Evolutionary conservation across 2,888 invertebrate genomes (phyloP).

Genomic region (Metopia argyrocephala): DNA sequence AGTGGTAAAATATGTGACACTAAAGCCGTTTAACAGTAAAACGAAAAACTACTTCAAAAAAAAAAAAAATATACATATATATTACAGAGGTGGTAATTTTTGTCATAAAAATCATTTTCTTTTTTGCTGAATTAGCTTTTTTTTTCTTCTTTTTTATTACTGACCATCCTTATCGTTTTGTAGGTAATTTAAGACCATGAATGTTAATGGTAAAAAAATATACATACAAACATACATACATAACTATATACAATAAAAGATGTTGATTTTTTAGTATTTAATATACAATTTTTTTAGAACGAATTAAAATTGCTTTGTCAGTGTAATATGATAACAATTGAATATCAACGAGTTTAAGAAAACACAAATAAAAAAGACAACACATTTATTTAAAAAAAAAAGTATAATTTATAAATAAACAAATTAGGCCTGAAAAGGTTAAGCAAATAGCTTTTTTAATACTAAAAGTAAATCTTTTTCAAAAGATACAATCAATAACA

Average conservation of each 20-base stretch:
- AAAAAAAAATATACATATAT: background rate
- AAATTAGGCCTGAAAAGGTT: too few species aligned
- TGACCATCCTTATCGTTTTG: slow-evolving; percentile 41
- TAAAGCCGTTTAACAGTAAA: slow-evolving; percentile 31
- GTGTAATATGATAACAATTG: slow-evolving; percentile 53
- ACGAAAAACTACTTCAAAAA: background rate
- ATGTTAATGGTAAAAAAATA: slow-evolving; percentile 4
- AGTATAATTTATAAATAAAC: too few species aligned
- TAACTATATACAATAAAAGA: background rate
- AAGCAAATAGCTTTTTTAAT: too few species aligned
- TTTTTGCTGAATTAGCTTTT: slow-evolving; percentile 36
- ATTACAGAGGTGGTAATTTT: background rate
- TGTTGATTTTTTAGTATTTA: slow-evolving; percentile 8
- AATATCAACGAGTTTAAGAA: too few species aligned
- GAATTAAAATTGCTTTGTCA: slow-evolving; percentile 32
- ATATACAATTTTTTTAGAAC: slow-evolving; percentile 4
- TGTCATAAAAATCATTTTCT: background rate
- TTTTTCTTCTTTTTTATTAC: slow-evolving; percentile 14
- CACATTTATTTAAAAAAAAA: too few species aligned
- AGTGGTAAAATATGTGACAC: background rate
- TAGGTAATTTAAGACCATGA: slow-evolving; percentile 59
- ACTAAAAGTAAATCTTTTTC: too few species aligned
- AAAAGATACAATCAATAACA: too few species aligned
- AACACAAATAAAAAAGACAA: too few species aligned
- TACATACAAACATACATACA: too few species aligned